phyloP scores from a whole-genome alignment of 2,888 invertebrate genomes.

The Chrysolina haemoptera region DNA sequence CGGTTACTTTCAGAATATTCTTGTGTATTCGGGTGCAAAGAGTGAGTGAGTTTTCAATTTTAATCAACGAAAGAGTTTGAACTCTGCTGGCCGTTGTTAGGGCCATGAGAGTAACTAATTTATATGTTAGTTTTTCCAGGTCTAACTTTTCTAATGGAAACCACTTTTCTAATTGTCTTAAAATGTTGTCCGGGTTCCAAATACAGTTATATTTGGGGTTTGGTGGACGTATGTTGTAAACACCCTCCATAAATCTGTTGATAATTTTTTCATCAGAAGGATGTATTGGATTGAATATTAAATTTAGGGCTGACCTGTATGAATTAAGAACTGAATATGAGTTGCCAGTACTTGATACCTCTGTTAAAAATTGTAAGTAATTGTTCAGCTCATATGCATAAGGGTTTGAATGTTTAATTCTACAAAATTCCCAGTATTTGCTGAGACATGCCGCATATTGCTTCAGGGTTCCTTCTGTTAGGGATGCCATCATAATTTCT shows the following conservation, averaged over 20 bases:
- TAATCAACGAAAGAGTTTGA: constrained; percentile 24
- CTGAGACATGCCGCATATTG: constrained; percentile 34
- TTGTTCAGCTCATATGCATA: constrained; percentile 28
- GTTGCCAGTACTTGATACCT: constrained; percentile 3
- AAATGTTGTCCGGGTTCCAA: constrained; percentile 52
- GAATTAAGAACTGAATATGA: constrained; percentile 23
- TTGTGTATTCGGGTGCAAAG: no score
- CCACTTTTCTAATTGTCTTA: constrained; percentile 45
- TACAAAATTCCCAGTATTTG: constrained; percentile 33
- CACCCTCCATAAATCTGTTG: constrained; percentile 19
- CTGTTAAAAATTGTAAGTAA: constrained; percentile 31
- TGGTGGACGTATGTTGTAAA: constrained; percentile 49
- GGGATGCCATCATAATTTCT: constrained; percentile 28
- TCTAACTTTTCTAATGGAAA: constrained; percentile 17
- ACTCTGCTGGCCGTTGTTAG: constrained; percentile 20
- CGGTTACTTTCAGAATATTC: no score
- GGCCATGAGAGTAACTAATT: constrained; percentile 23
- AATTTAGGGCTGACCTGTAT: constrained; percentile 10
- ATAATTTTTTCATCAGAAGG: constrained; percentile 49
- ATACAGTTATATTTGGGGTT: constrained; percentile 51
- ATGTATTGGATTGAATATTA: constrained; percentile 3
- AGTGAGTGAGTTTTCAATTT: background rate
- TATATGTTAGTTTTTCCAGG: constrained; percentile 26
- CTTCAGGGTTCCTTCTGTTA: constrained; percentile 29
- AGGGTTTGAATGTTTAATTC: constrained; percentile 12